These are phyloP conservation scores for Tiliqua scincoides DNA, from an alignment of 2,113 vertebrate genomes.

Conservation along the genomic window DNA sequence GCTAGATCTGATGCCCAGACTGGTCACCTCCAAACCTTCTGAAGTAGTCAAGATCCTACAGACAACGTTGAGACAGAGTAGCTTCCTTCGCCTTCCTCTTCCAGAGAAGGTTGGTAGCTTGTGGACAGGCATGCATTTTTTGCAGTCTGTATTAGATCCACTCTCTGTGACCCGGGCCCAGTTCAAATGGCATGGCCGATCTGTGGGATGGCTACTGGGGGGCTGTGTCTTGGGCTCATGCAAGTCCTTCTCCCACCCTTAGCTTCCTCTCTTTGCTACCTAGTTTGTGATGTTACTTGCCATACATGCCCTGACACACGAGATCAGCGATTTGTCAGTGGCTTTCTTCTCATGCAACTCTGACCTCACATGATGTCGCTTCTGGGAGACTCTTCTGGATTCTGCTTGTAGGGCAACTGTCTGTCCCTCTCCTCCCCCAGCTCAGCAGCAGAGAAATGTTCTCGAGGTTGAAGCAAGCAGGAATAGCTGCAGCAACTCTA, in stretches of 20 bases:
- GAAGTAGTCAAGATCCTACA: slow-evolving; percentile 95
- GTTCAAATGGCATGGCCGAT: too few species aligned
- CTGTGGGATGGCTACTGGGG: not conserved
- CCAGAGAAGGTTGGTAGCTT: slow-evolving; percentile 84
- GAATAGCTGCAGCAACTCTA: too few species aligned
- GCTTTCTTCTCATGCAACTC: too few species aligned
- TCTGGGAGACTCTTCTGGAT: too few species aligned
- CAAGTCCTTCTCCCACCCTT: not conserved
- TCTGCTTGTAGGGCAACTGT: too few species aligned
- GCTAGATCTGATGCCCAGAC: slow-evolving; percentile 92
- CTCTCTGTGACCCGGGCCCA: not conserved
- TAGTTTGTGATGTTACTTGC: not conserved
- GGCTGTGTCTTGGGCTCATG: not conserved
- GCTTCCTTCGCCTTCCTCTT: slow-evolving; percentile 88
- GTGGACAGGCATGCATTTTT: not conserved
- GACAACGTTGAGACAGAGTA: slow-evolving; percentile 88
- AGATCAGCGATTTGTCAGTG: too few species aligned
- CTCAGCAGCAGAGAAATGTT: too few species aligned
- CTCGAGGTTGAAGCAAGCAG: too few species aligned
- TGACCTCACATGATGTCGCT: too few species aligned
- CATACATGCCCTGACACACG: not conserved
- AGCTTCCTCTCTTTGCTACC: not conserved
- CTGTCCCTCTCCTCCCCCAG: too few species aligned
- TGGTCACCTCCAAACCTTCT: slow-evolving; percentile 87
- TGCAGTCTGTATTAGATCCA: too few species aligned